Evolutionary conservation across 2,888 invertebrate species (phyloP), one percentile per base, ranked within the genome.

Genomic region (Drosophila nigritarsus): DNA sequence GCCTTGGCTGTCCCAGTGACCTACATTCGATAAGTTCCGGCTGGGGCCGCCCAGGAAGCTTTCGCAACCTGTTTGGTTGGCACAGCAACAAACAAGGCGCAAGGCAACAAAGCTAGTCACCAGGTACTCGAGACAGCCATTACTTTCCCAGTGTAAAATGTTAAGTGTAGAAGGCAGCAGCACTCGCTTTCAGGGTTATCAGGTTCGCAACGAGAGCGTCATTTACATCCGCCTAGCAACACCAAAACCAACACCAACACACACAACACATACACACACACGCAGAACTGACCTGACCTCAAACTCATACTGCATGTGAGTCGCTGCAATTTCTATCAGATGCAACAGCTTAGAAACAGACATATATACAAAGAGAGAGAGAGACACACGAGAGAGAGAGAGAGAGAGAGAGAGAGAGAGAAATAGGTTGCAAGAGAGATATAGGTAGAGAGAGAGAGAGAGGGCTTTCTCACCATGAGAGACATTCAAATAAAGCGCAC

Each of bases 31-130:
- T n/a, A 27, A n/a, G 7, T n/a, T 29, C n/a, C 27, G n/a, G 3
- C 18, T 20, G 36, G 11, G 13, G 42, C 6, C 45, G 42, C 1
- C 1, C 13, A 29, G 34, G 42, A 51, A 80, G 80, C 73, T 80
- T 42, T 53, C 32, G 36, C 80, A 60, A 74, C 77, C 71, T 79
- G 80, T 71, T 74, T 53, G 70, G 65, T 53, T 45, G 58, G 30
- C 63, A 6, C 15, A n/a, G 40, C 13, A 36, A 27, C 42, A 20
- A 27, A 20, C 6, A 27, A 27, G 30, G 11, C 53, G 45, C 27
- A 34, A 49, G 48, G 34, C 18, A 34, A 27, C n/a, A 30, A 36
- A 15, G 61, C 38, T 15, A 9, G 11, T 15, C 13, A 15, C 29
- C 24, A 29, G n/a, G 24, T 29, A n/a, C 40, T 40, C 40, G n/a